Conservation (phyloP, 2,797 vertebrate genomes). For the Acipenser transmontanus region DNA sequence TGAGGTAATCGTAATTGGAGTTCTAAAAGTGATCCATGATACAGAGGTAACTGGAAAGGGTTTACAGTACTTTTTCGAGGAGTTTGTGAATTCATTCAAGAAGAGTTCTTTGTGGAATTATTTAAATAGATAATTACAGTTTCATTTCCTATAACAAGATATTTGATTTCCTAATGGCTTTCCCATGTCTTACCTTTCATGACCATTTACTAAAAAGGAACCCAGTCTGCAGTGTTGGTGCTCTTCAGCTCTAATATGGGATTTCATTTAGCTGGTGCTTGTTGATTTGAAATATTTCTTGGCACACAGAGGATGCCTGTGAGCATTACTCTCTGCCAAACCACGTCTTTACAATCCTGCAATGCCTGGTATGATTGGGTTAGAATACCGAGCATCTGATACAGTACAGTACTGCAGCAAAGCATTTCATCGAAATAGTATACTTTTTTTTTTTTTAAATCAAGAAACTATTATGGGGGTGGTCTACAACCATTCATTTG, state of each 20-base stretch:
- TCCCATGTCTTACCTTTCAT: neutral
- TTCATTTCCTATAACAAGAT: conserved; percentile 6
- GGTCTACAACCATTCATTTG: too few relatives aligned
- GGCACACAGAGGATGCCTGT: too few relatives aligned
- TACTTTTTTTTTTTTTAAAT: too few relatives aligned
- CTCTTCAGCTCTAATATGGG: neutral
- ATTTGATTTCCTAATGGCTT: neutral
- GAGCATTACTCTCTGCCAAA: too few relatives aligned
- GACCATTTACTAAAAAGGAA: neutral
- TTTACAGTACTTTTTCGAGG: neutral
- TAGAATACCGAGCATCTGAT: too few relatives aligned
- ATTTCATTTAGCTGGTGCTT: conserved; percentile 6
- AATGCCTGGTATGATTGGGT: too few relatives aligned
- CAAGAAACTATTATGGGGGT: too few relatives aligned
- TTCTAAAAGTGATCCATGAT: neutral
- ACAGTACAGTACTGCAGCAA: too few relatives aligned
- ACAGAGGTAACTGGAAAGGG: neutral
- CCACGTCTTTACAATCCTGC: too few relatives aligned
- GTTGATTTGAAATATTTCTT: conserved; percentile 7
- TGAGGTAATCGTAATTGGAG: conserved; percentile 2
- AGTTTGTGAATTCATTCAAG: neutral
- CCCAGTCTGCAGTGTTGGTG: neutral
- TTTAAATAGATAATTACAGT: neutral
- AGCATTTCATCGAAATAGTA: too few relatives aligned
- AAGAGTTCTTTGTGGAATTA: neutral